Conservation (phyloP, 2,113 vertebrate species). For the Aleadryas rufinucha region DNA sequence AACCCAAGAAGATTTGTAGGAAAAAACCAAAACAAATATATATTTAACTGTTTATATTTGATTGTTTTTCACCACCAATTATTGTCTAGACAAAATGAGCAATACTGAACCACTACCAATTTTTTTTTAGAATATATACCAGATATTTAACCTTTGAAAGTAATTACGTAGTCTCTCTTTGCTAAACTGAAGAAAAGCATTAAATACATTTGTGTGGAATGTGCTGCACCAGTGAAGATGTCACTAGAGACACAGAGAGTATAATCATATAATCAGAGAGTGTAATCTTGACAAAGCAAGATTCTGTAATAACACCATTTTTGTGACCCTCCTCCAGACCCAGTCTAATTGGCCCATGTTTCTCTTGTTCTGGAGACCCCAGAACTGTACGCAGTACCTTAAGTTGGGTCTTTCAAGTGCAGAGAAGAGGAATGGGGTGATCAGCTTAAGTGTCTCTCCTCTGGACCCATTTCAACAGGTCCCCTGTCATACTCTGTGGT, state of each 20-base stretch:
- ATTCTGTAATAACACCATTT: not conserved
- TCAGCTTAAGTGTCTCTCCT: not conserved
- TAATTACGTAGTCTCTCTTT: not conserved
- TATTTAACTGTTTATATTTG: not conserved
- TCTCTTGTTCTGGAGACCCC: not conserved
- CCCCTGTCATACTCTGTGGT: not conserved
- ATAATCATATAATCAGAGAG: not conserved
- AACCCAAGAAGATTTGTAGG: not conserved
- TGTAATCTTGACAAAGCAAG: not conserved
- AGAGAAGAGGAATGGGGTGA: too few species aligned
- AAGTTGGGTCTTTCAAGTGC: accelerated
- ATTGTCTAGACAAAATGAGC: not conserved
- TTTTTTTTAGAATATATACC: not conserved
- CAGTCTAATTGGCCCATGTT: accelerated
- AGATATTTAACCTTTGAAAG: not conserved
- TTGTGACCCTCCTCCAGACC: not conserved
- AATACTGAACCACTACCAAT: not conserved
- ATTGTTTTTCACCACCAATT: not conserved
- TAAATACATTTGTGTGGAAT: not conserved
- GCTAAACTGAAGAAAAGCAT: not conserved
- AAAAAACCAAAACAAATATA: not conserved
- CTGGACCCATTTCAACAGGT: not conserved
- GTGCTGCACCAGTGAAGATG: not conserved
- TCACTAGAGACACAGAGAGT: not conserved
- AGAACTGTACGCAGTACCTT: not conserved